These are phyloP conservation scores for Limanda limanda DNA, from an alignment of 2,113 vertebrate genomes.

Conservation along the genomic window DNA sequence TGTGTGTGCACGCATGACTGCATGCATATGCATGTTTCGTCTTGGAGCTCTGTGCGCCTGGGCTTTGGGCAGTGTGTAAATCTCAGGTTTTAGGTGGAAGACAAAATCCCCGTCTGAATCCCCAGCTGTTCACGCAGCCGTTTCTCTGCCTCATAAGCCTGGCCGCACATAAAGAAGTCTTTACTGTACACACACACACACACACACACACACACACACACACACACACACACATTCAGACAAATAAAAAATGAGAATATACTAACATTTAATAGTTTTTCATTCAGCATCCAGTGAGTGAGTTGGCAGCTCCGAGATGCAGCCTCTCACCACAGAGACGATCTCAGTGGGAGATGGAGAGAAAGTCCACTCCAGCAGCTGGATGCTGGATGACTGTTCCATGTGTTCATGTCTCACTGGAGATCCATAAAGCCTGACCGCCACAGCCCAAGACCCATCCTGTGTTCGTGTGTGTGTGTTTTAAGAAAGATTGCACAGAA, in stretches of 20 bases:
- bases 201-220: slow-evolving; percentile 15
- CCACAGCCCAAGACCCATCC: slow-evolving; percentile 57
- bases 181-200: slow-evolving; percentile 44
- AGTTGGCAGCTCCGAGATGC: slow-evolving; percentile 46
- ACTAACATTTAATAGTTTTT: slow-evolving; percentile 34
- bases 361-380: slow-evolving; percentile 70
- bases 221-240: slow-evolving; percentile 11
- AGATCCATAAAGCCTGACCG: slow-evolving; percentile 67
- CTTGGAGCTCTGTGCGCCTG: slow-evolving; percentile 65
- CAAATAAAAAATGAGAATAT: slow-evolving; percentile 12
- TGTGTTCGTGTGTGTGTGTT: slow-evolving; percentile 8
- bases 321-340: slow-evolving; percentile 54
- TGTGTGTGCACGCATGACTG: slow-evolving; percentile 49
- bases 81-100: slow-evolving; percentile 59
- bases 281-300: slow-evolving; percentile 39
- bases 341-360: slow-evolving; percentile 52
- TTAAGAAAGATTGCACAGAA: slow-evolving; percentile 1
- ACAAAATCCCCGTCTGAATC: slow-evolving; percentile 60
- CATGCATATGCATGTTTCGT: slow-evolving; percentile 70
- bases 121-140: slow-evolving; percentile 67
- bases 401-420: slow-evolving; percentile 73
- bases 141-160: slow-evolving; percentile 37
- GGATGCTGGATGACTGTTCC: slow-evolving; percentile 71
- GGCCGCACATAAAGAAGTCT: slow-evolving; percentile 47
- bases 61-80: slow-evolving; percentile 59